Conservation (phyloP, 2,888 invertebrate genomes). For the Ochropleura leucogaster region DNA sequence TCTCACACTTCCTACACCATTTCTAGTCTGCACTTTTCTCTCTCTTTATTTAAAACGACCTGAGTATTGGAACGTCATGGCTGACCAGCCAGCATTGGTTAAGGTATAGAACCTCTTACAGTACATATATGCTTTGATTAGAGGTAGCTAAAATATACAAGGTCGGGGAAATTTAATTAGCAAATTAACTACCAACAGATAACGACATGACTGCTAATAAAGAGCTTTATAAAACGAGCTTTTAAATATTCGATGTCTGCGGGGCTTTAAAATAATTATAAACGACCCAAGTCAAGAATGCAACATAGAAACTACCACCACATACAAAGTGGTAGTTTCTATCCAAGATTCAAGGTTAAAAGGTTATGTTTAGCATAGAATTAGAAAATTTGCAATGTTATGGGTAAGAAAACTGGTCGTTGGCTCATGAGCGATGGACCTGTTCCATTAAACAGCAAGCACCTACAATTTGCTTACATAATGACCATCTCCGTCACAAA, state of each 20-base stretch:
- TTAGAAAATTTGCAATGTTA: conserved; percentile 23
- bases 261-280: not conserved
- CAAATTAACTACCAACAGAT: too few species aligned
- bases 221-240: too few species aligned
- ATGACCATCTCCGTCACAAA: not conserved
- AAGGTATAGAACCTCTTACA: too few species aligned
- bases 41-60: too few species aligned
- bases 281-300: not conserved
- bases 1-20: too few species aligned
- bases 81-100: too few species aligned
- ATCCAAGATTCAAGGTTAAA: conserved; percentile 21
- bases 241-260: not conserved
- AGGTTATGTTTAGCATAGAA: conserved; percentile 21
- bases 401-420: conserved; percentile 29
- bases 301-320: not conserved
- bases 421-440: conserved; percentile 3
- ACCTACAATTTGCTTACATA: not conserved
- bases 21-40: too few species aligned
- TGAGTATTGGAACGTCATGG: too few species aligned
- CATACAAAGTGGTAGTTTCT: not conserved
- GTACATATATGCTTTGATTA: too few species aligned
- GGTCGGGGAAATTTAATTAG: too few species aligned
- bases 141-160: too few species aligned
- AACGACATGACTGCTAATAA: too few species aligned
- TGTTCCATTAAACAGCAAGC: not conserved